phyloP scores from a whole-genome alignment of 2,797 vertebrate species.

The Otolemur crassicaudatus region DNA sequence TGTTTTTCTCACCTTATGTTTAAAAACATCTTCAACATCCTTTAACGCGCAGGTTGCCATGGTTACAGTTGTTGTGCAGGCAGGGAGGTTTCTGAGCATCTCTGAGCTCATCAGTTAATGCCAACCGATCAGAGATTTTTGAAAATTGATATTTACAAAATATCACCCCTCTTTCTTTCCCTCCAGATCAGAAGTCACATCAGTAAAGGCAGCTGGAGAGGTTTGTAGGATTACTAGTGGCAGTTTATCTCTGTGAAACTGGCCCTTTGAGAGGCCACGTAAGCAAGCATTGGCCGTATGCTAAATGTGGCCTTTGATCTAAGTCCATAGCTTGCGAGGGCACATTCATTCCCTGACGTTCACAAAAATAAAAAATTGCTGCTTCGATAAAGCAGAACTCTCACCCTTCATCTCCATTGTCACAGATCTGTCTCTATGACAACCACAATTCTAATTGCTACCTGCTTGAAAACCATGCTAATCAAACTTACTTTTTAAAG shows the following conservation, averaged over 20 bases:
- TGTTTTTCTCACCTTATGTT: constrained; percentile 79
- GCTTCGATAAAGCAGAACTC: neutral
- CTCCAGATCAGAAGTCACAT: constrained; percentile 67
- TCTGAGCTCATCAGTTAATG: constrained; percentile 71
- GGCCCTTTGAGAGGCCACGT: constrained; percentile 38
- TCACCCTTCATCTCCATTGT: neutral
- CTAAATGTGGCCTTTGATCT: constrained; percentile 48
- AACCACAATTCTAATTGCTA: neutral
- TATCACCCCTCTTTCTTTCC: neutral
- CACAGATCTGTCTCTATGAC: constrained; percentile 2
- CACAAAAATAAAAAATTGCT: constrained; percentile 23
- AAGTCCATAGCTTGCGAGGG: neutral
- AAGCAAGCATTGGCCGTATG: constrained; percentile 13
- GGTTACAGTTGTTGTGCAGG: constrained; percentile 64
- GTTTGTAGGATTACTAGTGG: constrained; percentile 57
- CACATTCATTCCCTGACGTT: constrained; percentile 17
- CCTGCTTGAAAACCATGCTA: neutral
- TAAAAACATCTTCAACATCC: constrained; percentile 77
- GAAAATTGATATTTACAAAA: constrained; percentile 83
- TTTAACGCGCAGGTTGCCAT: constrained; percentile 76
- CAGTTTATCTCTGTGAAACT: neutral
- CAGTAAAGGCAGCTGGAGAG: constrained; percentile 50
- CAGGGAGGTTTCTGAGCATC: constrained; percentile 60
- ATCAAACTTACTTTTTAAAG: neutral
- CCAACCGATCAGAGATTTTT: constrained; percentile 56